Conservation (phyloP, 2,888 invertebrate genomes). For the Pterobdella sp. region DNA sequence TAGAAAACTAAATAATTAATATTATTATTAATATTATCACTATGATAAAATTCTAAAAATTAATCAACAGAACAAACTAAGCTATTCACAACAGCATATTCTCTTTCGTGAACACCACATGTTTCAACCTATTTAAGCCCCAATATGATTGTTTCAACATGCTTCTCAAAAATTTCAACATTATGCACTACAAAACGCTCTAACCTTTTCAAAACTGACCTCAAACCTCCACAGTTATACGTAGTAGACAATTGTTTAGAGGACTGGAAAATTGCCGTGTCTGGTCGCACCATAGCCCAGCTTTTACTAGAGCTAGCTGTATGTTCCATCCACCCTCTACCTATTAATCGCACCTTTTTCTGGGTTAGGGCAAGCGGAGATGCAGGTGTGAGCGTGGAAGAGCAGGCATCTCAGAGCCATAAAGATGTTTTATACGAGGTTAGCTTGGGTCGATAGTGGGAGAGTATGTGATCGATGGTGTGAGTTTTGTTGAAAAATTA, state of each 20-base stretch:
- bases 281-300: conserved; percentile 79
- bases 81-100: too few species aligned
- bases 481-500: neutral
- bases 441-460: neutral
- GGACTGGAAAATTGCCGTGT: conserved; percentile 99
- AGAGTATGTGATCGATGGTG: neutral
- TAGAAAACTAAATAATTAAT: too few species aligned
- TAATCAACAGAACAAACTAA: too few species aligned
- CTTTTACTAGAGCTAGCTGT: conserved; percentile 62
- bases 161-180: too few species aligned
- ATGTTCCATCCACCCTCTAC: conserved; percentile 79
- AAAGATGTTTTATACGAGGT: conserved; percentile 12
- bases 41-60: too few species aligned
- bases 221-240: conserved; percentile 56
- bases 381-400: neutral
- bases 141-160: too few species aligned
- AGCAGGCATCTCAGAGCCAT: neutral
- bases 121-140: too few species aligned
- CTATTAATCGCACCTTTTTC: conserved; percentile 36
- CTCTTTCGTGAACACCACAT: too few species aligned
- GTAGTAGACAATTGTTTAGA: conserved; percentile 99
- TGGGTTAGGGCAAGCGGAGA: conserved; percentile 54
- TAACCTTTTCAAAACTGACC: neutral
- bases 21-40: too few species aligned
- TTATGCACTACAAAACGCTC: too few species aligned